Base-by-base conservation (phyloP, 1,140 invertebrate genomes). In the Andricus grossulariae region DNA sequence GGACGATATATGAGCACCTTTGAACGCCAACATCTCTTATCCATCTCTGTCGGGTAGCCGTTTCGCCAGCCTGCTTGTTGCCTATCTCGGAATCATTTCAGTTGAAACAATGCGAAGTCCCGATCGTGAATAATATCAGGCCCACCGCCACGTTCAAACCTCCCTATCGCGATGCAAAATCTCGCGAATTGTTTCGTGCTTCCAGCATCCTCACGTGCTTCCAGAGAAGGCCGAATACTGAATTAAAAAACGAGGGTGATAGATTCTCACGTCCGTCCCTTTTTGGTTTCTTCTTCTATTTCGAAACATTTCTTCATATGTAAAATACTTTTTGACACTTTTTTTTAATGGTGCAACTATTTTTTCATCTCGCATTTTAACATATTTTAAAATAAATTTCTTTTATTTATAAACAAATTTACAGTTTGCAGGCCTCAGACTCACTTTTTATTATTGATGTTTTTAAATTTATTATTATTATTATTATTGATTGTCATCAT, bases 11-110 rank as follows among this genome's bases (percentile, higher is more conserved):
- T 70, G 60, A 70, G 74, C 19, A 51, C 49, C 54, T 49, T 73
- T 49, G 45, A 32, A 54, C 39, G 55, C 55, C 66, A 51, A 21
- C 80, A 57, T 77, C 74, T 74, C 74, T 54, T 81, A 85, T 87
- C 84, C 77, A 80, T 87, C 83, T 85, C 79, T 82, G 84, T 85
- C 79, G 57, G 50, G 19, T 49, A 60, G 25, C 66, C 76, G 52
- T 83, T 74, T 71, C 11, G 50, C 11, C 19, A n/a, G 15, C 39
- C 52, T 32, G 52, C 55, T 77, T 45, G 73, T 55, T 74, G 52
- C 71, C 76, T 80, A 79, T 75, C 75, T 74, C 71, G 71, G 74
- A 72, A 77, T 82, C 80, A 79, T 80, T 80, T 73, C 72, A 76
- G 72, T 80, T 72, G 75, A 85, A 80, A 83, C 82, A 86, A 87